Evolutionary conservation across 2,113 vertebrate species (phyloP).

Genomic region (Corynorhinus townsendii): DNA sequence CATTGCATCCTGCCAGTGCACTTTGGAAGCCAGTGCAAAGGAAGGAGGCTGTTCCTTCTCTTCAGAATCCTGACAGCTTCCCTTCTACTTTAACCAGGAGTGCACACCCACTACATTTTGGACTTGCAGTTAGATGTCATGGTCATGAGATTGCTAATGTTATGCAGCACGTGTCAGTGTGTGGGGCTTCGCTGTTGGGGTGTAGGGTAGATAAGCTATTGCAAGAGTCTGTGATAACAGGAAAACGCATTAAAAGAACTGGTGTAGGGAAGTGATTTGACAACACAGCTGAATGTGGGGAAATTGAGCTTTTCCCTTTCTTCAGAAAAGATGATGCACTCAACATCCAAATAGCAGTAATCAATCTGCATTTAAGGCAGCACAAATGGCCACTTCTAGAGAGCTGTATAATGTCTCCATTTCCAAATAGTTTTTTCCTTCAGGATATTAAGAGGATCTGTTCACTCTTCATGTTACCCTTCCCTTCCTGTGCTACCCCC

Average conservation of each 20-base stretch:
- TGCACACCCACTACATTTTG: not conserved
- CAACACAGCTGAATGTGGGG: slow-evolving; percentile 70
- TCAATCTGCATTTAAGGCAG: slow-evolving; percentile 77
- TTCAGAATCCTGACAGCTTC: not conserved
- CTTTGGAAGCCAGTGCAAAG: not conserved
- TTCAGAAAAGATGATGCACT: slow-evolving; percentile 75
- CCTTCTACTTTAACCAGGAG: not conserved
- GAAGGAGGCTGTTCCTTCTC: not conserved
- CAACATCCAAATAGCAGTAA: slow-evolving; percentile 77
- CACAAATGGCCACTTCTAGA: slow-evolving; percentile 74
- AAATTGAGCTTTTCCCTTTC: slow-evolving; percentile 76
- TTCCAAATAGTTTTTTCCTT: slow-evolving; percentile 70
- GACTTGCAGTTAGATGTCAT: not conserved
- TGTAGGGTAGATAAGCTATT: slow-evolving; percentile 28
- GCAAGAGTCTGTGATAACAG: slow-evolving; percentile 62
- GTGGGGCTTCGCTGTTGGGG: not conserved
- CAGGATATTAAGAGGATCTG: slow-evolving; percentile 60
- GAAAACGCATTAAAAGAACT: slow-evolving; percentile 68
- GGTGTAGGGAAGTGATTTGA: slow-evolving; percentile 67
- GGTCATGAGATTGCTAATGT: slow-evolving; percentile 21
- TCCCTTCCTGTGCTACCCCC: not conserved
- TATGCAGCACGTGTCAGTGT: not conserved
- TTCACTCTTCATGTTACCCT: slow-evolving; percentile 9
- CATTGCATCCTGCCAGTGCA: not conserved
- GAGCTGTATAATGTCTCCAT: slow-evolving; percentile 64